Percentiles rank a stretch among this genome's conserved stretches.
phyloP scores from a whole-genome alignment of 2,113 vertebrate genomes.

The Lagenorhynchus albirostris region DNA sequence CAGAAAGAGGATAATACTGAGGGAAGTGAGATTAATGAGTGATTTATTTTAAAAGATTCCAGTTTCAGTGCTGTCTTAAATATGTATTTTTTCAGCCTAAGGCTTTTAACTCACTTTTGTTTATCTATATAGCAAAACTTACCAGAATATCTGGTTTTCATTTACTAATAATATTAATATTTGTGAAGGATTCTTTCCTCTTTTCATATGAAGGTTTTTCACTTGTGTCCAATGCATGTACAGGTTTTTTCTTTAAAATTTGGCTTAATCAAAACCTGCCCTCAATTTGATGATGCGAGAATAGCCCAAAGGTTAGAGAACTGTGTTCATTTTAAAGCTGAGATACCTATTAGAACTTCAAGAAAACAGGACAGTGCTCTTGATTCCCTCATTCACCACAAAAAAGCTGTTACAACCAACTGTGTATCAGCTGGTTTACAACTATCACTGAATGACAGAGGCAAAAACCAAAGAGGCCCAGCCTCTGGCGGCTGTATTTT shows the following conservation, averaged over 20 bases:
- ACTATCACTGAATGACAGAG: neutral
- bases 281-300: neutral
- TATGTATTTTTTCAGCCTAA: neutral
- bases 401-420: neutral
- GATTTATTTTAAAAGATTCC: neutral
- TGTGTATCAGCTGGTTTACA: neutral
- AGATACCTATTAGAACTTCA: neutral
- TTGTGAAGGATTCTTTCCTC: neutral
- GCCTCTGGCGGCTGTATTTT: neutral
- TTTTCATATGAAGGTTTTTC: conserved; percentile 32
- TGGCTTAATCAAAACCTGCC: conserved; percentile 15
- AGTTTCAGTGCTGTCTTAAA: neutral
- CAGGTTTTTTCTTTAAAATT: neutral
- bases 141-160: neutral
- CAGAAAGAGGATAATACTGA: neutral
- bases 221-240: neutral
- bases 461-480: conserved; percentile 19
- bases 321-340: neutral
- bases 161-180: neutral
- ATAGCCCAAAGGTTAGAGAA: neutral
- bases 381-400: neutral
- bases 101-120: conserved; percentile 28
- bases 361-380: neutral
- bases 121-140: neutral
- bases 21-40: neutral